phyloP scores from a whole-genome alignment of 2,113 vertebrate genomes.

The Takifugu flavidus region DNA sequence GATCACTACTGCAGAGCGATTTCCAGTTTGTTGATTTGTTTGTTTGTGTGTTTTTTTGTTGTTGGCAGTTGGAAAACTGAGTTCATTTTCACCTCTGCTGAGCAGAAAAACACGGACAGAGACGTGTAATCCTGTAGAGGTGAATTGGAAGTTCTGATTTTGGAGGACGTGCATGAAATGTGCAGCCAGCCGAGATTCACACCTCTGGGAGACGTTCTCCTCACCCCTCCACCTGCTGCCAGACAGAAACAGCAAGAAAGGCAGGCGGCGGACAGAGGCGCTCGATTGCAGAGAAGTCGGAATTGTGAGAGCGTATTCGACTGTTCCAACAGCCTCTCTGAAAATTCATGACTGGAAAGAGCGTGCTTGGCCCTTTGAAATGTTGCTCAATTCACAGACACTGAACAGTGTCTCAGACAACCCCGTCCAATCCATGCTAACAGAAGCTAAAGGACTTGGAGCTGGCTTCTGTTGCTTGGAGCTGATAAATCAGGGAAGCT shows the following conservation, averaged over 20 bases:
- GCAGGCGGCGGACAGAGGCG: neutral
- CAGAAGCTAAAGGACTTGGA: no score
- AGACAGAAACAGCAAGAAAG: constrained; percentile 32
- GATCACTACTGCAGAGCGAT: no score
- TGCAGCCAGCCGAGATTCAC: constrained; percentile 37
- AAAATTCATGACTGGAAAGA: no score
- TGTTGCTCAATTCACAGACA: no score
- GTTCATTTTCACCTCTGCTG: constrained; percentile 50
- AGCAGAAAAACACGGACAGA: constrained; percentile 43
- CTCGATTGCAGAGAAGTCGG: neutral
- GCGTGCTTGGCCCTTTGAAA: no score
- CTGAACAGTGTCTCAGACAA: no score
- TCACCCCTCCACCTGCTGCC: constrained; percentile 47
- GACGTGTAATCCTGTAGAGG: constrained; percentile 50
- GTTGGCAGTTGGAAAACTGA: constrained; percentile 45
- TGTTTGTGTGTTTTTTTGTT: constrained; percentile 40
- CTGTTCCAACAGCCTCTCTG: neutral
- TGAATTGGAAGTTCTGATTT: constrained; percentile 51
- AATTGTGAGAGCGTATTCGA: constrained; percentile 18
- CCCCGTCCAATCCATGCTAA: no score
- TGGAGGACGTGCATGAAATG: constrained; percentile 54
- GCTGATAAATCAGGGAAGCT: no score
- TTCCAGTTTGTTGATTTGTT: neutral
- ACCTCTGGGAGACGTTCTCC: constrained; percentile 45
- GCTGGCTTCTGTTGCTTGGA: no score